Evolutionary conservation across 2,113 vertebrate species (phyloP).

Genomic region (Nothobranchius furzeri): DNA sequence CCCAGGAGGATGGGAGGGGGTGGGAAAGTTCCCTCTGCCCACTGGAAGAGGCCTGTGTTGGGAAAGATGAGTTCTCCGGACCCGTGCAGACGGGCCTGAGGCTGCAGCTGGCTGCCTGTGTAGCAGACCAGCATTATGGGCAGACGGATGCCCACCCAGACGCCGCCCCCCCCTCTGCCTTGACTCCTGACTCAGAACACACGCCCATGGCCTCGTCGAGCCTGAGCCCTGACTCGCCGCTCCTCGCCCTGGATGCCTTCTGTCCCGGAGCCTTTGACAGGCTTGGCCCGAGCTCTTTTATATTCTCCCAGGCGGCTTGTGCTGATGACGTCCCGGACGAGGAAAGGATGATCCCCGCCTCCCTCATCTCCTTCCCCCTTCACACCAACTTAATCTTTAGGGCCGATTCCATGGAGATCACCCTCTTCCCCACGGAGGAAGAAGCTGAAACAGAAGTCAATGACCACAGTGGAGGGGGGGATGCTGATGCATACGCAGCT

Average conservation of each 20-base stretch:
- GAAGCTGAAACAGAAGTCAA: conserved; percentile 66
- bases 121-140: conserved; percentile 67
- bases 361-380: conserved; percentile 89
- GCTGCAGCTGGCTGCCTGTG: conserved; percentile 72
- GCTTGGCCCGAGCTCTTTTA: conserved; percentile 69
- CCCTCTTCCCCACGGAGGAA: conserved; percentile 80
- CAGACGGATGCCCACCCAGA: conserved; percentile 58
- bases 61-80: conserved; percentile 39
- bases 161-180: conserved; percentile 48
- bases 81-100: conserved; percentile 61
- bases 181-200: conserved; percentile 71
- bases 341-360: conserved; percentile 89
- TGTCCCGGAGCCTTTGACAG: conserved; percentile 61
- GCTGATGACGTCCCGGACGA: conserved; percentile 71
- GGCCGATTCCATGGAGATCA: conserved; percentile 92
- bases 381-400: conserved; percentile 91
- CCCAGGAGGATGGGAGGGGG: conserved; percentile 69
- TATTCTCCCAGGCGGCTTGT: conserved; percentile 73
- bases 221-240: conserved; percentile 60
- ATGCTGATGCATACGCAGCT: conserved; percentile 76
- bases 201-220: conserved; percentile 68
- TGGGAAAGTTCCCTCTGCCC: conserved; percentile 69
- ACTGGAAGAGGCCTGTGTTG: conserved; percentile 42
- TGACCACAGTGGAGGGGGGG: conserved; percentile 63
- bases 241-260: conserved; percentile 61